Conservation (phyloP, 2,888 invertebrate genomes). For the Tanytarsus gracilentus region DNA sequence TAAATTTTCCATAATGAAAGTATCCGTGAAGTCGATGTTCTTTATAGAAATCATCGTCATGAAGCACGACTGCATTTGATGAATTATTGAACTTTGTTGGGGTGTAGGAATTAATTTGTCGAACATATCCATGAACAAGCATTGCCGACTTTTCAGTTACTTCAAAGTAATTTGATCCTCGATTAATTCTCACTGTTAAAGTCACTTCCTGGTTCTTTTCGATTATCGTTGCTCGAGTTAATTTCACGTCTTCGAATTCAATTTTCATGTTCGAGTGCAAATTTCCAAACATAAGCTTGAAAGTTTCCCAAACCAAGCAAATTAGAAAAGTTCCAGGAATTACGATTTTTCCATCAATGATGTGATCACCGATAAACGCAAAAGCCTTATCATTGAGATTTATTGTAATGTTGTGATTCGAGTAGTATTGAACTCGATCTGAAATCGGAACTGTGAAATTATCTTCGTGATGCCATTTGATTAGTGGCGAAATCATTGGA, state of each 20-base stretch:
- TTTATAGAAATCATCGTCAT: constrained; percentile 41
- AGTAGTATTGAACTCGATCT: constrained; percentile 57
- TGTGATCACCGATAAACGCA: constrained; percentile 68
- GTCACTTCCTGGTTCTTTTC: constrained; percentile 41
- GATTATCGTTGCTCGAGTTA: constrained; percentile 51
- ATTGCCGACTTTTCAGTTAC: constrained; percentile 40
- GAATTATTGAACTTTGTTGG: background rate
- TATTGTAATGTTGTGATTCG: constrained; percentile 54
- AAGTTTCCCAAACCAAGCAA: constrained; percentile 42
- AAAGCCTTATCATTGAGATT: constrained; percentile 55
- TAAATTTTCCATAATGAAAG: constrained; percentile 45
- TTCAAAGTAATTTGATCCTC: constrained; percentile 39
- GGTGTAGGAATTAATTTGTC: constrained; percentile 32
- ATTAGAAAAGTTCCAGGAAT: constrained; percentile 53
- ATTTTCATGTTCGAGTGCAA: constrained; percentile 42
- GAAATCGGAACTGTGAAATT: constrained; percentile 62
- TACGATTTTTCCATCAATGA: constrained; percentile 63
- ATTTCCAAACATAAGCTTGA: constrained; percentile 41
- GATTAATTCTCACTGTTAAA: constrained; percentile 38
- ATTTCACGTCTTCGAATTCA: constrained; percentile 40
- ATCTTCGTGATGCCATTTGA: constrained; percentile 72
- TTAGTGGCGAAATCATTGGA: constrained; percentile 65
- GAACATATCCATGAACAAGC: constrained; percentile 40
- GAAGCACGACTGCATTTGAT: background rate
- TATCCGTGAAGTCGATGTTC: constrained; percentile 47